phyloP scores from a whole-genome alignment of 2,888 invertebrate species.

The Cataglyphis cursor region DNA sequence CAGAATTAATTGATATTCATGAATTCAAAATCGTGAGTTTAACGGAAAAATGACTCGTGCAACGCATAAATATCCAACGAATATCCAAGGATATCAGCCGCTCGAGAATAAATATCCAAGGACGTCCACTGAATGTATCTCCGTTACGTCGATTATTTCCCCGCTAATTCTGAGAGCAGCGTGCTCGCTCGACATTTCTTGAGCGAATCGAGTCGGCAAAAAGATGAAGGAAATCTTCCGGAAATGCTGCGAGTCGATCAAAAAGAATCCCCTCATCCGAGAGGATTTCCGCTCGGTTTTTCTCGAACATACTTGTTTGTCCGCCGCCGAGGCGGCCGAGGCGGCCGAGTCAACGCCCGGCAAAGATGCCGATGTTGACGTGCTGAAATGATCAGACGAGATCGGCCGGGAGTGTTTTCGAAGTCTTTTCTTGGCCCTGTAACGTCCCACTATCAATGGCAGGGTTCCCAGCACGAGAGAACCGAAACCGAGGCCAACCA shows the following conservation, averaged over 20 bases:
- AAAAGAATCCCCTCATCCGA: background rate
- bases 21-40: background rate
- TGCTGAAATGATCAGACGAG: conserved; percentile 79
- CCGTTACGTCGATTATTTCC: background rate
- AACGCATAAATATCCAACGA: background rate
- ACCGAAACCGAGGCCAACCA: conserved; percentile 88
- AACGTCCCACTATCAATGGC: conserved; percentile 87
- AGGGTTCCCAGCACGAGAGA: conserved; percentile 89
- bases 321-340: conserved; percentile 55
- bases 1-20: background rate
- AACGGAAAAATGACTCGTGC: background rate
- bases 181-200: background rate
- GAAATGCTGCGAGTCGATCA: conserved; percentile 18
- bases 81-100: background rate
- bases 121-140: background rate
- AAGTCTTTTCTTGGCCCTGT: conserved; percentile 72
- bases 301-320: conserved; percentile 75
- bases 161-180: background rate
- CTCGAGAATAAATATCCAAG: background rate
- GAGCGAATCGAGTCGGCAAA: background rate
- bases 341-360: conserved; percentile 65
- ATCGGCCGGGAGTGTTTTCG: conserved; percentile 76
- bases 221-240: conserved; percentile 31
- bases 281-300: background rate
- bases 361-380: conserved; percentile 77